Percentiles rank a stretch among this genome's conserved stretches.
These are phyloP conservation scores for Steinernema carpocapsae DNA, from an alignment of 2,888 invertebrate genomes.

Conservation along the genomic window DNA sequence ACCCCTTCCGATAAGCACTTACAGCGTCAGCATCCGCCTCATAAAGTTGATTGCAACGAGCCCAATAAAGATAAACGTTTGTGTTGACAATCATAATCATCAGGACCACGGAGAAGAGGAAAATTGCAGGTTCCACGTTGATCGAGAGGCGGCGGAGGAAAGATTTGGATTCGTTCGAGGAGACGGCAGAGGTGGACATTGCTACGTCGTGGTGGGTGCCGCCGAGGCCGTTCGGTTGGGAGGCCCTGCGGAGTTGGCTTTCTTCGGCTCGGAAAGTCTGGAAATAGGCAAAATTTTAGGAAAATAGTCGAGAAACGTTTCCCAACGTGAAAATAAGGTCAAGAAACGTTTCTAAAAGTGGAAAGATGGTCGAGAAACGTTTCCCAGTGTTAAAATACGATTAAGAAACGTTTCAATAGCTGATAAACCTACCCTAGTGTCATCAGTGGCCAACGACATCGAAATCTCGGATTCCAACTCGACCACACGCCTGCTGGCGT, in stretches of 20 bases:
- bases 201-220: constrained; percentile 28
- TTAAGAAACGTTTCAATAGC: background rate
- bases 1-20: background rate
- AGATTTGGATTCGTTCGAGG: constrained; percentile 9
- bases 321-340: background rate
- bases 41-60: constrained; percentile 41
- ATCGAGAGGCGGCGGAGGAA: constrained; percentile 23
- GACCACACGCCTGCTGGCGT: background rate
- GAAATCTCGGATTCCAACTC: constrained; percentile 27
- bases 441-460: constrained; percentile 21
- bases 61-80: constrained; percentile 48
- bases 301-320: background rate
- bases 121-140: constrained; percentile 49
- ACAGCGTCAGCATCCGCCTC: background rate
- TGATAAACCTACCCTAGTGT: background rate
- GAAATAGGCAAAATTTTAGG: background rate
- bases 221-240: constrained; percentile 15
- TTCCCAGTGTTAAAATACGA: background rate
- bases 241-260: constrained; percentile 2
- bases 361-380: background rate
- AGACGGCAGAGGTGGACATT: constrained; percentile 23
- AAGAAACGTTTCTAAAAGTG: background rate
- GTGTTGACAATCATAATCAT: constrained; percentile 43
- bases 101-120: constrained; percentile 45
- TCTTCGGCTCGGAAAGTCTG: constrained; percentile 26